Percentiles rank a stretch among this genome's conserved stretches.
Conservation (phyloP, 2,797 vertebrate genomes). For the Alosa sapidissima region DNA sequence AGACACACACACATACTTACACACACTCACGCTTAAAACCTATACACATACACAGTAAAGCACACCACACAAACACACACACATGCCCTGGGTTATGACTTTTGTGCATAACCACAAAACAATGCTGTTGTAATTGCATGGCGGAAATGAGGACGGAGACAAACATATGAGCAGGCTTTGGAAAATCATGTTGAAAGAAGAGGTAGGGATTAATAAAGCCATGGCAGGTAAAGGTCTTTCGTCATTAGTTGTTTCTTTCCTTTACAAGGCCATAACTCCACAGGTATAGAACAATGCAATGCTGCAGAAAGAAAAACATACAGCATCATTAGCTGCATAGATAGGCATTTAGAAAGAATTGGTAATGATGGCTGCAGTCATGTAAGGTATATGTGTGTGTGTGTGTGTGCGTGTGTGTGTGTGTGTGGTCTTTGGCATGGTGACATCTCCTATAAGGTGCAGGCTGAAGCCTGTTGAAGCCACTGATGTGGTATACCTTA, state of each 20-base stretch:
- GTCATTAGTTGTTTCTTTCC: neutral
- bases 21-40: neutral
- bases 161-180: neutral
- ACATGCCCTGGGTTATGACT: conserved; percentile 1
- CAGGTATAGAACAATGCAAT: neutral
- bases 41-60: neutral
- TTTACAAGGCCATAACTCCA: conserved; percentile 15
- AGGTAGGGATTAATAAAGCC: neutral
- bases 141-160: conserved; percentile 1
- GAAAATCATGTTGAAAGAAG: neutral
- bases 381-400: neutral
- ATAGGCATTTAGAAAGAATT: neutral
- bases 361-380: neutral
- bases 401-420: neutral
- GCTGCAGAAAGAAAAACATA: neutral
- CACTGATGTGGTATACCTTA: neutral
- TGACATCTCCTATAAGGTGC: neutral
- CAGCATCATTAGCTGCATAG: neutral
- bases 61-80: neutral
- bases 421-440: neutral
- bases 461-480: neutral
- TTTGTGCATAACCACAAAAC: neutral
- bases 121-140: neutral
- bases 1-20: neutral
- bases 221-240: neutral